Percentiles rank a stretch among this genome's conserved stretches.
phyloP scores from a whole-genome alignment of 2,797 vertebrate species.

The Smutsia gigantea region DNA sequence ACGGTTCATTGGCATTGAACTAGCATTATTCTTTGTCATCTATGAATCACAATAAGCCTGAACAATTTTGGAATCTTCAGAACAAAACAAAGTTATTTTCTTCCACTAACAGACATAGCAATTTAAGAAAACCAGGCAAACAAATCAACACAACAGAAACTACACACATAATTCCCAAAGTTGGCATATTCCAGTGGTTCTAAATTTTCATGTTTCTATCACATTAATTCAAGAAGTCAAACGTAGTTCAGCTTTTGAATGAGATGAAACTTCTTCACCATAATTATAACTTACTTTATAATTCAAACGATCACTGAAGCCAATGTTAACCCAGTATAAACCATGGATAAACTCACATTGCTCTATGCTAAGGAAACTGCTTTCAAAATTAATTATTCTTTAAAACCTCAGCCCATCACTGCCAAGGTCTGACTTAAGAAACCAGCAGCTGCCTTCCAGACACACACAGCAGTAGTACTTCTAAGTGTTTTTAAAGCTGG shows the following conservation, averaged over 20 bases:
- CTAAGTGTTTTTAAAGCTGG: neutral
- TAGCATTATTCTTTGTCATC: constrained; percentile 65
- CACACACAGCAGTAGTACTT: neutral
- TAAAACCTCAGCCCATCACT: neutral
- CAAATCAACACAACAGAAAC: neutral
- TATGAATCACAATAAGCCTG: neutral
- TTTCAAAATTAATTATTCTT: neutral
- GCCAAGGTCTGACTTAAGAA: neutral
- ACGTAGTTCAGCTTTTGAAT: neutral
- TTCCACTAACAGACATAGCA: neutral
- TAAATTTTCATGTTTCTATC: neutral
- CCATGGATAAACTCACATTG: neutral
- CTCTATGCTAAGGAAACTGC: neutral
- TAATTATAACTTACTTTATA: neutral
- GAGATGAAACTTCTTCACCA: neutral
- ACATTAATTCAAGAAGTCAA: neutral
- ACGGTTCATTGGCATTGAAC: constrained; percentile 74
- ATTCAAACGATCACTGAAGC: neutral
- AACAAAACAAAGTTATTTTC: constrained; percentile 10
- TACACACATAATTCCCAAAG: neutral
- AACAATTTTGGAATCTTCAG: neutral
- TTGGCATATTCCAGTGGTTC: neutral
- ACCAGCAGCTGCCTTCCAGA: neutral
- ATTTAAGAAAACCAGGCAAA: neutral
- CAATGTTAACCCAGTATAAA: neutral